Evolutionary conservation across 2,113 vertebrate species (phyloP).

Genomic region (Shinisaurus crocodilurus): DNA sequence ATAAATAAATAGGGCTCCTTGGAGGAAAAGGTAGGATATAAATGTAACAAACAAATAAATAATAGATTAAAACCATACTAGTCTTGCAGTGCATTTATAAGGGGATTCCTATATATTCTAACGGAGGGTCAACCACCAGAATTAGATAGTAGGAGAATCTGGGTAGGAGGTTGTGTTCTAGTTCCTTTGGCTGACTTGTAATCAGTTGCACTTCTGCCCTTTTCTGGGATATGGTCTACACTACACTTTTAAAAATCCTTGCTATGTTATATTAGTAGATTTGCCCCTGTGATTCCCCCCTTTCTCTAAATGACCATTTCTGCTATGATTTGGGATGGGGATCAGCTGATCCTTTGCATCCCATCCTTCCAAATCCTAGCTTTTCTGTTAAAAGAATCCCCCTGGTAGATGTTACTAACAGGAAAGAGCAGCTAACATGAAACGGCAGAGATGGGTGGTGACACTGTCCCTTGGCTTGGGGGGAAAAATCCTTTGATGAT

Average conservation of each 20-base stretch:
- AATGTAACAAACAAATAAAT: not conserved
- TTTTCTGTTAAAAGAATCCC: not conserved
- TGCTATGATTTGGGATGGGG: not conserved
- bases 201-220: not conserved
- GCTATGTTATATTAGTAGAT: not conserved
- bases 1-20: too few species aligned
- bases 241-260: not conserved
- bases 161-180: not conserved
- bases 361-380: not conserved
- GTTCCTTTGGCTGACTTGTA: not conserved
- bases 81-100: not conserved
- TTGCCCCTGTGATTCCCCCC: not conserved
- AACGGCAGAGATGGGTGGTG: not conserved
- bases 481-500: not conserved
- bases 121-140: too few species aligned
- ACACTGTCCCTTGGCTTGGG: not conserved
- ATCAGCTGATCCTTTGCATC: not conserved
- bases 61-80: too few species aligned
- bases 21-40: too few species aligned
- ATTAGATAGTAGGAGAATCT: not conserved
- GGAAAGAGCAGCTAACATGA: not conserved
- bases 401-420: not conserved
- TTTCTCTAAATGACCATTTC: not conserved
- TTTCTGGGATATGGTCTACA: not conserved
- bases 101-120: not conserved